Conservation (phyloP, 2,888 invertebrate species). For the Prosopocoilus inquinatus region DNA sequence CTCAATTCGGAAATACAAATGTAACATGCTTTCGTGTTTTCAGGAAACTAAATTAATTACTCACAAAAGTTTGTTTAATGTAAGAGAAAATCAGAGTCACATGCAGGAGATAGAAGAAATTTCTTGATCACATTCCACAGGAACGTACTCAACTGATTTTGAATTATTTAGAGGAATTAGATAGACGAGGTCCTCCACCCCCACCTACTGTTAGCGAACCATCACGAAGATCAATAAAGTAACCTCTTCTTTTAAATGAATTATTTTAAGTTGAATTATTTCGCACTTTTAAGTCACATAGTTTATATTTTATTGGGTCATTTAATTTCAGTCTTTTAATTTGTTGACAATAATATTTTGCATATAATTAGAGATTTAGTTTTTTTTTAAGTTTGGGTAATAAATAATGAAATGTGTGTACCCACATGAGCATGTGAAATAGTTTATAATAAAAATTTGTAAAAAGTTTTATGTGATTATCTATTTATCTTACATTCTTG, state of each 20-base stretch:
- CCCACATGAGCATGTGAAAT: too few relatives aligned
- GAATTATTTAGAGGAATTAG: slow-evolving; percentile 89
- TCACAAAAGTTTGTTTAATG: slow-evolving; percentile 80
- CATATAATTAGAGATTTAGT: too few relatives aligned
- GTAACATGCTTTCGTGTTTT: slow-evolving; percentile 14
- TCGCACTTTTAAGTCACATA: too few relatives aligned
- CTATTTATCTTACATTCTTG: too few relatives aligned
- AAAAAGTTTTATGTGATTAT: too few relatives aligned
- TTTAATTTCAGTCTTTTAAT: too few relatives aligned
- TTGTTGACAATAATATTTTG: too few relatives aligned
- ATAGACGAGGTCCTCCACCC: slow-evolving; percentile 93
- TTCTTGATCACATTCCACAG: slow-evolving; percentile 80
- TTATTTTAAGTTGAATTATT: not conserved
- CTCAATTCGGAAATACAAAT: too few relatives aligned
- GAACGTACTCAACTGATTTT: slow-evolving; percentile 84
- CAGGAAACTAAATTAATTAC: slow-evolving; percentile 93
- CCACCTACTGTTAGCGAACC: slow-evolving; percentile 98
- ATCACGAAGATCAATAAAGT: slow-evolving; percentile 64
- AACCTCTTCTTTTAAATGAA: slow-evolving; percentile 13
- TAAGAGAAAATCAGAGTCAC: slow-evolving; percentile 75
- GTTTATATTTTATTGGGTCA: too few relatives aligned
- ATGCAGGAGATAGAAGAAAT: slow-evolving; percentile 86
- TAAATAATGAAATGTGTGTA: too few relatives aligned
- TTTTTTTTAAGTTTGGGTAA: too few relatives aligned
- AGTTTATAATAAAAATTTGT: too few relatives aligned